A percentile compares a stretch with the other conserved stretches of the same genome.
Conservation (phyloP, 2,888 invertebrate genomes). For the Homarus gammarus region DNA sequence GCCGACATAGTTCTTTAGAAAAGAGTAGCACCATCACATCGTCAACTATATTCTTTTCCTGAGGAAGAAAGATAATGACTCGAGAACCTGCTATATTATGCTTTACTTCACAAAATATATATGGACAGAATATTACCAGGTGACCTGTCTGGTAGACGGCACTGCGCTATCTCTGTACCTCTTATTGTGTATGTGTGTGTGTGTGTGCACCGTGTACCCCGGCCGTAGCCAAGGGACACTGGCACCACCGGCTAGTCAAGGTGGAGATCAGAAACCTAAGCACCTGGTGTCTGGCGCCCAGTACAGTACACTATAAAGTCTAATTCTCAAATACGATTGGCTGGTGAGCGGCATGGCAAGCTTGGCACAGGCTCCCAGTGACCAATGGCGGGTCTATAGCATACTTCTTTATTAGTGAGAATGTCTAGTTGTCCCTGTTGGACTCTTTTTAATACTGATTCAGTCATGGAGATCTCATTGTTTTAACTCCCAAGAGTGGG, state of each 20-base stretch:
- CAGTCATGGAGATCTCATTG: constrained; percentile 48
- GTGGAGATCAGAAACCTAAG: constrained; percentile 38
- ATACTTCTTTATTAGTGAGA: constrained; percentile 60
- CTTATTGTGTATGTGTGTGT: constrained; percentile 6
- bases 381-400: constrained; percentile 75
- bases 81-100: not conserved
- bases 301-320: constrained; percentile 34
- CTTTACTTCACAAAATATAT: constrained; percentile 29
- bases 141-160: constrained; percentile 25
- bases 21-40: constrained; percentile 34
- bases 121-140: not conserved
- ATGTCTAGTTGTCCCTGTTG: constrained; percentile 67
- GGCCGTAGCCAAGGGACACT: constrained; percentile 23
- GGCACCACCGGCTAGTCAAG: constrained; percentile 17
- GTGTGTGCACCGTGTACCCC: constrained; percentile 22
- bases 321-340: constrained; percentile 57
- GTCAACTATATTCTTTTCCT: constrained; percentile 37
- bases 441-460: constrained; percentile 59
- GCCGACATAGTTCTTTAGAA: constrained; percentile 47
- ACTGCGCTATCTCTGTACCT: constrained; percentile 17
- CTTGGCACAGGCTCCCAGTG: constrained; percentile 76
- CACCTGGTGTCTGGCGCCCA: constrained; percentile 42
- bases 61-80: constrained; percentile 35
- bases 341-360: constrained; percentile 75
- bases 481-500: constrained; percentile 34